Percentiles rank a stretch among this genome's conserved stretches.
Evolutionary conservation across 2,888 invertebrate genomes (phyloP).

Genomic region (Xestia xanthographa): DNA sequence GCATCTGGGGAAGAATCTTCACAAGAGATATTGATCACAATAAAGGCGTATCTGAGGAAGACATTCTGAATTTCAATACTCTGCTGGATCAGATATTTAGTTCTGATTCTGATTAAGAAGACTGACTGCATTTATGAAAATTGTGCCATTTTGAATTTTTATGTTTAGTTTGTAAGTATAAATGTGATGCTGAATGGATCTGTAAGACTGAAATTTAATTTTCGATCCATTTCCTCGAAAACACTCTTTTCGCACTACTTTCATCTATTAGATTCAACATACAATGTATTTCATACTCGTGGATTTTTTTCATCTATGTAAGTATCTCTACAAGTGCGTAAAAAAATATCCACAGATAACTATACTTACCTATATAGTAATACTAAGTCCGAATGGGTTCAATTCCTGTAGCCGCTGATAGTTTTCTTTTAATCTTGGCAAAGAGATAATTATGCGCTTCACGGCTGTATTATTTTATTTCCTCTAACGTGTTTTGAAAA

Average conservation of each 20-base stretch:
- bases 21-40: slow-evolving; percentile 85
- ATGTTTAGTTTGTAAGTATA: not conserved
- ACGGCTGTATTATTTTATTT: no score
- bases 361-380: no score
- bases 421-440: no score
- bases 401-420: no score
- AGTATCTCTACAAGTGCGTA: no score
- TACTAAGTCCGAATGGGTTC: no score
- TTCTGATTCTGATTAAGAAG: slow-evolving; percentile 43
- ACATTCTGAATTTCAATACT: slow-evolving; percentile 73
- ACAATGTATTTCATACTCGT: no score
- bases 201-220: slow-evolving; percentile 24
- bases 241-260: not conserved
- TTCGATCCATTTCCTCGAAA: not conserved
- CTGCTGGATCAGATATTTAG: slow-evolving; percentile 79
- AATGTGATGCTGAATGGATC: not conserved
- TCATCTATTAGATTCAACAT: no score
- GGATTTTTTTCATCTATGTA: no score
- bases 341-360: no score
- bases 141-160: slow-evolving; percentile 42
- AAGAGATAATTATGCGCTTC: no score
- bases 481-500: no score
- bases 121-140: slow-evolving; percentile 15
- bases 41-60: slow-evolving; percentile 71
- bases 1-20: slow-evolving; percentile 85